Percentiles rank a stretch among this genome's conserved stretches.
phyloP scores from a whole-genome alignment of 30 jellyfish, hydroid and myxozoan species.

The Catostylus mosaicus region DNA sequence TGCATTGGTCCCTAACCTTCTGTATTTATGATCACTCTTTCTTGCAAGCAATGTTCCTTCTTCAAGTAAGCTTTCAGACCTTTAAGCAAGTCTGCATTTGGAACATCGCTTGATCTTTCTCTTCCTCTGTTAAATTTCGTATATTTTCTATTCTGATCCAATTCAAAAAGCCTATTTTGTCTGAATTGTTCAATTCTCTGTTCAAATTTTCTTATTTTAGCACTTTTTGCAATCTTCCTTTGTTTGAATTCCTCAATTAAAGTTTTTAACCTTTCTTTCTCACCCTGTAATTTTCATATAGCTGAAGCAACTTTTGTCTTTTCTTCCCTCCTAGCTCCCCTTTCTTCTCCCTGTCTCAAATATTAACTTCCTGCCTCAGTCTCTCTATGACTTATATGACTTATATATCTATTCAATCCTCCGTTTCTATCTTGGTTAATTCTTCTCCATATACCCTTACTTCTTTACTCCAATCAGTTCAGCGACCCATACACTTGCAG shows the following conservation, averaged over 20 bases:
- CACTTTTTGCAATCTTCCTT: slow-evolving; percentile 7
- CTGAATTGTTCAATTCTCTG: slow-evolving; percentile 8
- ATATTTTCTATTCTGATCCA: background rate
- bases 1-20: no score
- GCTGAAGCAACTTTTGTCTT: background rate
- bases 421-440: no score
- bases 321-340: slow-evolving; percentile 15
- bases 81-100: background rate
- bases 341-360: no score
- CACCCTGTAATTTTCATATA: background rate
- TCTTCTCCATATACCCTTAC: background rate
- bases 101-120: background rate
- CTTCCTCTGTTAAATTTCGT: background rate
- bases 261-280: background rate
- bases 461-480: slow-evolving; percentile 8
- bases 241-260: no score
- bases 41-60: background rate
- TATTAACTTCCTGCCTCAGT: background rate
- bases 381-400: background rate
- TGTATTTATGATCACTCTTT: background rate
- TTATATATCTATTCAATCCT: no score
- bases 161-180: background rate
- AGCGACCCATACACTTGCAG: slow-evolving; percentile 25
- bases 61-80: background rate
- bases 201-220: background rate